Base-by-base conservation (phyloP, 1,140 invertebrate species). In the Pseudachorutes palmiensis region DNA sequence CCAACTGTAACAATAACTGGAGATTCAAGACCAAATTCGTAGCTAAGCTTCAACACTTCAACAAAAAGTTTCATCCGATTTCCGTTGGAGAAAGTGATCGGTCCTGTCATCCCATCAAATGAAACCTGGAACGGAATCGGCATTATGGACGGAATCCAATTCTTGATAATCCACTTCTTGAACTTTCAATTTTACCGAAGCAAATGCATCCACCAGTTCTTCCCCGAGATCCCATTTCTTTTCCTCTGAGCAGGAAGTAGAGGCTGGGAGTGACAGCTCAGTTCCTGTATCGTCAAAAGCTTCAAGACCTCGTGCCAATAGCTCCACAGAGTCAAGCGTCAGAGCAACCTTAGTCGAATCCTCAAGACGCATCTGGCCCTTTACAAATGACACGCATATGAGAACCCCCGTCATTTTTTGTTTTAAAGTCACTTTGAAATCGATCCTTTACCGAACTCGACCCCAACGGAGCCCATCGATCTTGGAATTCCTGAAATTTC, bases 221-320 rank as follows among this genome's bases (percentile, higher is more conserved):
- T 74, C 70, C 60, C 72, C 72, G 57, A 70, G 49, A 29, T 74
- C 72, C 72, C 72, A 74, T 62, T 71, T 74, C 63, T 59, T 66
- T 29, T 71, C 70, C 30, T 22, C 66, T 24, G 36, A 59, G 19
- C 29, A 61, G 49, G 70, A 60, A 41, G 68, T 58, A 16, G 69
- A 32, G 31, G 66, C 55, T 29, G 68, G 71, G 22, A 66, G 62
- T 31, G 72, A 70, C 62, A 69, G 63, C 29, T 66, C 59, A 1
- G 68, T 69, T 26, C 63, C 67, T 2, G 64, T 45, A 29, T 69
- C 55, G 58, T 69, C 67, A 41, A 71, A 68, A 3, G 48, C 66
- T 31, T 71, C 72, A 19, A 74, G 57, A 26, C 70, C 72, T 51
- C 68, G 64, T 66, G 72, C 72, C 30, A 71, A 32, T 14, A 74